Percentiles rank a stretch among this genome's conserved stretches.
Conservation (phyloP, 1,140 invertebrate species). For the Lepeophtheirus salmonis region DNA sequence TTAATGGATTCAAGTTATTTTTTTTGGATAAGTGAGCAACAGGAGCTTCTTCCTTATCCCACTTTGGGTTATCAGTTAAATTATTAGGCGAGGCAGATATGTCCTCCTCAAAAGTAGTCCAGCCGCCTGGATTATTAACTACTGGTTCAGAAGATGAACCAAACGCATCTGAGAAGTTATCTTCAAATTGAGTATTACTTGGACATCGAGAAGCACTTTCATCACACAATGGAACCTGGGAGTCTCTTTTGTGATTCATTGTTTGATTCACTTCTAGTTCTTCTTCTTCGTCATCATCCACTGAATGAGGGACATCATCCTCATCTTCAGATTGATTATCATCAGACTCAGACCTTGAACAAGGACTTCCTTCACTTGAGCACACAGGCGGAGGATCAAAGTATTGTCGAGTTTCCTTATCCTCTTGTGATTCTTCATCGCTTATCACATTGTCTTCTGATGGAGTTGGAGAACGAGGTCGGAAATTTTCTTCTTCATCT, state of each 20-base stretch:
- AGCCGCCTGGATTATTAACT: background rate
- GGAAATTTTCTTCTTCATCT: background rate
- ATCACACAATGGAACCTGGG: background rate
- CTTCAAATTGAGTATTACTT: background rate
- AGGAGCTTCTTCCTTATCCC: background rate
- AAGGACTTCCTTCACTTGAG: background rate
- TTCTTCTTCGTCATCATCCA: background rate
- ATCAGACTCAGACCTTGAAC: background rate
- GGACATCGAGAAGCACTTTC: background rate
- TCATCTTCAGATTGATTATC: background rate
- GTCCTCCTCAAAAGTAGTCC: background rate
- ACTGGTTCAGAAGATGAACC: background rate
- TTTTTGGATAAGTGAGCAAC: background rate
- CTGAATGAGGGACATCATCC: background rate
- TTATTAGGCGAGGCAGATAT: background rate
- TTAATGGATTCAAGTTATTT: background rate
- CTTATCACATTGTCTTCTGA: constrained; percentile 4
- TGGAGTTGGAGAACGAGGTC: background rate
- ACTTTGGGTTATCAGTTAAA: no score
- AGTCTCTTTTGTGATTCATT: background rate
- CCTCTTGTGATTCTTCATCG: background rate
- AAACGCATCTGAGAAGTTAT: background rate
- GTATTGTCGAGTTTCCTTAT: constrained; percentile 1
- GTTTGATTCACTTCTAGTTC: background rate
- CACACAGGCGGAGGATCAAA: background rate